These are phyloP conservation scores for Gymnogyps californianus DNA, from an alignment of 2,113 vertebrate genomes.

Conservation along the genomic window DNA sequence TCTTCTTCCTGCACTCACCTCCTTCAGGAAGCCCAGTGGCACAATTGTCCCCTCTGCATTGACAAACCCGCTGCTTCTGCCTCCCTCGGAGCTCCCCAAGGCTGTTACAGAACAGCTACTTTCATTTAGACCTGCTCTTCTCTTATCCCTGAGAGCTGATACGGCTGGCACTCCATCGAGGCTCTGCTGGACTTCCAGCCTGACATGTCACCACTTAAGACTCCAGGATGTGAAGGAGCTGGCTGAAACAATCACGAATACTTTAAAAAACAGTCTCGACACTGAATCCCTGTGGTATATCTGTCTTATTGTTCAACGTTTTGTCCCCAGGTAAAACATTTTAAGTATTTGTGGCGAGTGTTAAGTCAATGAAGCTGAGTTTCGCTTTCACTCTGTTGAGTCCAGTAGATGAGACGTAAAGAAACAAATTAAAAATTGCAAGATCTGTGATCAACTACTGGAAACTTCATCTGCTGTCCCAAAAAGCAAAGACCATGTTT, in stretches of 20 bases:
- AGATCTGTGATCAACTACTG: neutral
- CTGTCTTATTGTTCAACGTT: neutral
- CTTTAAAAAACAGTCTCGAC: neutral
- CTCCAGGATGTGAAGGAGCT: neutral
- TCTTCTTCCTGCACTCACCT: neutral
- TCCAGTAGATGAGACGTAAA: neutral
- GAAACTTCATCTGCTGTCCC: neutral
- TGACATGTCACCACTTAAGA: neutral
- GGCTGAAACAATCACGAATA: neutral
- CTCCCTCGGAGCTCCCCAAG: neutral
- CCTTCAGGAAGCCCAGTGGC: neutral
- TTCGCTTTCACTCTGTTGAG: neutral
- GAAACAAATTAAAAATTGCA: neutral
- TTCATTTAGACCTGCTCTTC: neutral
- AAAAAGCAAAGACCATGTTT: neutral
- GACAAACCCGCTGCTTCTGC: neutral
- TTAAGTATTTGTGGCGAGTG: neutral
- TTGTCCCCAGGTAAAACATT: neutral
- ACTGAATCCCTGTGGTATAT: neutral
- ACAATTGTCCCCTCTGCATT: neutral
- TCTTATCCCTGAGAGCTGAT: neutral
- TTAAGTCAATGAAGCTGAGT: neutral
- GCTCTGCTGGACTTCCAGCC: neutral
- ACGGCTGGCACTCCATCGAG: accelerated
- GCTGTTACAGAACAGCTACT: neutral